Evolutionary conservation across 1,140 invertebrate genomes (phyloP).

Genomic region (Aphelinus atriplicis): DNA sequence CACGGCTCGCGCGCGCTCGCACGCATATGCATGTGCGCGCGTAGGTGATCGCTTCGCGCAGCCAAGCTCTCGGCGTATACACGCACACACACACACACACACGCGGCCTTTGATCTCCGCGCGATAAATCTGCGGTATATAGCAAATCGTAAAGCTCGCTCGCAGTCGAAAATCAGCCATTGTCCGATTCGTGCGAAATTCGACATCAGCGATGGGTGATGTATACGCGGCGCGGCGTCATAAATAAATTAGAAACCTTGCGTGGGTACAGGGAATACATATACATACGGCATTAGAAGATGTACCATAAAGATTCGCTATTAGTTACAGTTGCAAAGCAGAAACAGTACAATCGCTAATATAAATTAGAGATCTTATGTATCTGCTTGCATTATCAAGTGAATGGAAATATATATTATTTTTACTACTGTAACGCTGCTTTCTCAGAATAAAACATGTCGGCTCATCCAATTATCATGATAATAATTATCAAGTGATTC

Average conservation of each 20-base stretch:
- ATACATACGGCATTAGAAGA: background rate
- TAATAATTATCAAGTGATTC: too few species aligned
- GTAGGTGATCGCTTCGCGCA: too few species aligned
- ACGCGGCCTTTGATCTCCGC: conserved; percentile 20
- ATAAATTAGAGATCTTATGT: too few species aligned
- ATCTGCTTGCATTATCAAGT: too few species aligned
- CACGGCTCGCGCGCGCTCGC: conserved; percentile 49
- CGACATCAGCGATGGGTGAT: conserved; percentile 10
- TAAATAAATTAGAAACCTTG: conserved; percentile 34
- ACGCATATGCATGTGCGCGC: conserved; percentile 27
- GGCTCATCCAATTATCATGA: too few species aligned
- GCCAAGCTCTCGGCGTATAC: background rate
- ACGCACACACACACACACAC: background rate
- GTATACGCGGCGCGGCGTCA: conserved; percentile 7
- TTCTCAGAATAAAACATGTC: too few species aligned
- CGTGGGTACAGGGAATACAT: background rate
- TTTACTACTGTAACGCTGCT: too few species aligned
- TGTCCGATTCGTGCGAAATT: background rate
- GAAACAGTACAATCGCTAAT: too few species aligned
- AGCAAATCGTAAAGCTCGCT: conserved; percentile 19
- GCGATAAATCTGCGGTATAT: conserved; percentile 2
- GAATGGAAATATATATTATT: too few species aligned
- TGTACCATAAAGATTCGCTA: conserved; percentile 4
- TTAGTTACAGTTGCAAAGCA: background rate
- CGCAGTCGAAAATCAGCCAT: background rate